Percentiles rank a stretch among this genome's conserved stretches.
Evolutionary conservation across 2,113 vertebrate genomes (phyloP).

Genomic region (Ceyx cyanopectus): DNA sequence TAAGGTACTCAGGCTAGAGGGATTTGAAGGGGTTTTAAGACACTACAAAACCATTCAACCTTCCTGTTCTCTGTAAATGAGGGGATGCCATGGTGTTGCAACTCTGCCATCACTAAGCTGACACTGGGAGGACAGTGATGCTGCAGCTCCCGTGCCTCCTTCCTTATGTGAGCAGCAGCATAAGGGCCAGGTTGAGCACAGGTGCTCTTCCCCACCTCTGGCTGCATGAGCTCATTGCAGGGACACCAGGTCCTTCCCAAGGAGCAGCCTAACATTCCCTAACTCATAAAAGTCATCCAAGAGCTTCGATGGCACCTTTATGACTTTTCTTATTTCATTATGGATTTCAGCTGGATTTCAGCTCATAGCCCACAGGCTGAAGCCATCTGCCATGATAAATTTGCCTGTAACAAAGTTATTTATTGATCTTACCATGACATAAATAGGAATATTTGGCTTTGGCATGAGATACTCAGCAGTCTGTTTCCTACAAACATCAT

Average conservation of each 20-base stretch:
- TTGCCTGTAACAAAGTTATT: neutral
- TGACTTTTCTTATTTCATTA: neutral
- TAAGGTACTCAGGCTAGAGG: neutral
- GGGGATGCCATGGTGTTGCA: neutral
- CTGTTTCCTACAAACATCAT: neutral
- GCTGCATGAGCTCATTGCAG: neutral
- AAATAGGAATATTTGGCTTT: conserved; percentile 6
- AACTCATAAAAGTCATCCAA: neutral
- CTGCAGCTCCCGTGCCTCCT: accelerated
- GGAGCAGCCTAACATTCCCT: neutral
- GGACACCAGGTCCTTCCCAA: neutral
- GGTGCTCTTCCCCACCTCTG: neutral
- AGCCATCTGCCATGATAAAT: neutral
- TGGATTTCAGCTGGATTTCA: neutral
- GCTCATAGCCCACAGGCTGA: neutral
- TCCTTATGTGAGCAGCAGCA: accelerated
- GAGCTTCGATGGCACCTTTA: neutral
- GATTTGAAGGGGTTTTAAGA: neutral
- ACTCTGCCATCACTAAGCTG: neutral
- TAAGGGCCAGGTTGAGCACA: neutral
- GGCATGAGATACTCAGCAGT: neutral
- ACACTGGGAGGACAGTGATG: neutral
- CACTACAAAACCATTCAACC: neutral
- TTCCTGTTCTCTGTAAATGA: neutral
- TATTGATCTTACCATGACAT: neutral